These are phyloP conservation scores for Aporophyla lueneburgensis DNA, from an alignment of 2,888 invertebrate species.

Conservation along the genomic window DNA sequence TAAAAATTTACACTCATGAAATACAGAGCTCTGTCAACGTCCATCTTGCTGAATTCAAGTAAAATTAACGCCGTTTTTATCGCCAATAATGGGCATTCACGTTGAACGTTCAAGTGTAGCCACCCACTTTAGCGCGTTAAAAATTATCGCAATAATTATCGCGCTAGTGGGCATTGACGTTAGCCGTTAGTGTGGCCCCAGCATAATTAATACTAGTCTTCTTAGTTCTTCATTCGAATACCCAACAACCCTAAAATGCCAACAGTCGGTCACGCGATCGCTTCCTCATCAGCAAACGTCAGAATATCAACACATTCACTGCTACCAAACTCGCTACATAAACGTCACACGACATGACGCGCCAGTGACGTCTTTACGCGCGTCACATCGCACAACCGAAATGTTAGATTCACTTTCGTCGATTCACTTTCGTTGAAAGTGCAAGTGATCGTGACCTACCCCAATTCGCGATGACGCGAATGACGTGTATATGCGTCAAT, in stretches of 20 bases:
- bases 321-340: not conserved
- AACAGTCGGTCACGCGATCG: not conserved
- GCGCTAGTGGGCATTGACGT: too few relatives aligned
- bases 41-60: too few relatives aligned
- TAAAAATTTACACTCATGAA: too few relatives aligned
- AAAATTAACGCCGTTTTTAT: too few relatives aligned
- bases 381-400: constrained; percentile 47
- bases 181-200: too few relatives aligned
- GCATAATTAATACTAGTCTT: too few relatives aligned
- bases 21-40: too few relatives aligned
- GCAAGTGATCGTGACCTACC: constrained; percentile 80
- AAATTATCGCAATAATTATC: too few relatives aligned
- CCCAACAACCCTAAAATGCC: not conserved
- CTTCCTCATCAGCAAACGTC: not conserved
- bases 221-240: not conserved
- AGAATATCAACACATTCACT: constrained; percentile 18
- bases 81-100: too few relatives aligned
- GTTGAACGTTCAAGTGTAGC: too few relatives aligned
- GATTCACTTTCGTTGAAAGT: constrained; percentile 80
- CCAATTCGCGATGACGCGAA: constrained; percentile 61
- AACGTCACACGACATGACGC: constrained; percentile 32
- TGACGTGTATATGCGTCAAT: constrained; percentile 68
- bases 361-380: constrained; percentile 57
- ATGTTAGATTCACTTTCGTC: constrained; percentile 72
- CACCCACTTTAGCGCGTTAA: too few relatives aligned